Evolutionary conservation across 2,888 invertebrate species (phyloP).

Genomic region (Itoplectis maculator): DNA sequence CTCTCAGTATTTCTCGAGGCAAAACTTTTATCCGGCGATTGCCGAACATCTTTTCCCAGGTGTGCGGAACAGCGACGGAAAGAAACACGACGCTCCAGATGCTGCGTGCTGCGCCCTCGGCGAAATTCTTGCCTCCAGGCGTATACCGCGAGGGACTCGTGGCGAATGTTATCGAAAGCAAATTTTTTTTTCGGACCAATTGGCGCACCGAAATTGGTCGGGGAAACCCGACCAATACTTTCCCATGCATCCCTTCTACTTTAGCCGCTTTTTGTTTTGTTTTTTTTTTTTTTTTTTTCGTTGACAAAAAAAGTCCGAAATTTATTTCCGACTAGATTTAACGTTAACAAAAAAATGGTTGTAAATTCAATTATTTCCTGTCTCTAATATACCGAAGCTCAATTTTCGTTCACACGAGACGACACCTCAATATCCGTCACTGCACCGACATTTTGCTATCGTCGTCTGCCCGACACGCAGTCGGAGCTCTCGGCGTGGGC

Average conservation of each 20-base stretch:
- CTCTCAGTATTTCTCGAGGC: constrained; percentile 33
- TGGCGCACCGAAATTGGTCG: neutral
- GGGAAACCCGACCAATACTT: neutral
- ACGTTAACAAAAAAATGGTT: neutral
- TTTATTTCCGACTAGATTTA: neutral
- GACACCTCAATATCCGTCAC: constrained; percentile 3
- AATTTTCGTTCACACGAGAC: neutral
- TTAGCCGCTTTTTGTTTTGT: too few relatives aligned
- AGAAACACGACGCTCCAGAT: constrained; percentile 26
- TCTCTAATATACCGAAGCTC: too few relatives aligned
- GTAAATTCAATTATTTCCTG: neutral
- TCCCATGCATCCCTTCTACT: neutral
- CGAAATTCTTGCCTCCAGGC: neutral
- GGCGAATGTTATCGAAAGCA: constrained; percentile 1
- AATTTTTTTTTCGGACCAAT: neutral
- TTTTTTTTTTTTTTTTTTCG: neutral
- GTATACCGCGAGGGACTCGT: neutral
- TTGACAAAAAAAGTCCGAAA: neutral
- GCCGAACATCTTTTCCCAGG: constrained; percentile 63
- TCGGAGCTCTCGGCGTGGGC: constrained; percentile 73
- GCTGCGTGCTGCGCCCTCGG: neutral
- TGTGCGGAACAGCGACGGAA: constrained; percentile 10
- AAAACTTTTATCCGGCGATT: constrained; percentile 48
- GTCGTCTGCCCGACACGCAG: constrained; percentile 37
- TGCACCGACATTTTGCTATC: constrained; percentile 37